A percentile compares a stretch with the other conserved stretches of the same genome.
Evolutionary conservation across 1,140 invertebrate genomes (phyloP).

Genomic region (Elysia chlorotica): DNA sequence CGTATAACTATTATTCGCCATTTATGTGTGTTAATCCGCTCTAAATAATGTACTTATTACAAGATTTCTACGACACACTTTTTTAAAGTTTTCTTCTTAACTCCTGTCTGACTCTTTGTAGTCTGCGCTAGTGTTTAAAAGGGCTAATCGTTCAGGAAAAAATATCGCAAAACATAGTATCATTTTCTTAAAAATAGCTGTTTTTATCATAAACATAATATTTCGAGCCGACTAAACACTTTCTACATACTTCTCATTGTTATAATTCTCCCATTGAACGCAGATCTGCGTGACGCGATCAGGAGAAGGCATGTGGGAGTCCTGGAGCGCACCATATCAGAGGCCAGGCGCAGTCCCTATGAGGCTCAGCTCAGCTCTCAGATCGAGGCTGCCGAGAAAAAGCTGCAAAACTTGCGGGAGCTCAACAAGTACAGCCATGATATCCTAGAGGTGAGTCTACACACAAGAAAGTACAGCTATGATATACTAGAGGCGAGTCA

Average conservation of each 20-base stretch:
- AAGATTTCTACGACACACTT: too few species aligned
- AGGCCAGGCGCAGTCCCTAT: conserved; percentile 36
- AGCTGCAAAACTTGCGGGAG: conserved; percentile 37
- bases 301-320: conserved; percentile 42
- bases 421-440: conserved; percentile 29
- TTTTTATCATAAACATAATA: neutral
- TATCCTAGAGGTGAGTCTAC: conserved; percentile 14
- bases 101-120: too few species aligned
- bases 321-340: conserved; percentile 42
- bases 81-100: too few species aligned
- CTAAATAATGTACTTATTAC: too few species aligned
- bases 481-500: too few species aligned
- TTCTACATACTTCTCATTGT: neutral
- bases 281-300: conserved; percentile 52
- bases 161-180: neutral
- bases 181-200: neutral
- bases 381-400: conserved; percentile 39
- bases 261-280: neutral
- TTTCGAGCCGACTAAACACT: neutral
- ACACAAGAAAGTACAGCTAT: too few species aligned
- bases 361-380: conserved; percentile 34
- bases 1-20: too few species aligned
- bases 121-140: neutral
- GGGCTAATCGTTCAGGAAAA: neutral
- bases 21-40: too few species aligned